A percentile compares a stretch with the other conserved stretches of the same genome.
These are phyloP conservation scores for Helicoverpa armigera DNA, from an alignment of 1,140 invertebrate genomes.

Conservation along the genomic window DNA sequence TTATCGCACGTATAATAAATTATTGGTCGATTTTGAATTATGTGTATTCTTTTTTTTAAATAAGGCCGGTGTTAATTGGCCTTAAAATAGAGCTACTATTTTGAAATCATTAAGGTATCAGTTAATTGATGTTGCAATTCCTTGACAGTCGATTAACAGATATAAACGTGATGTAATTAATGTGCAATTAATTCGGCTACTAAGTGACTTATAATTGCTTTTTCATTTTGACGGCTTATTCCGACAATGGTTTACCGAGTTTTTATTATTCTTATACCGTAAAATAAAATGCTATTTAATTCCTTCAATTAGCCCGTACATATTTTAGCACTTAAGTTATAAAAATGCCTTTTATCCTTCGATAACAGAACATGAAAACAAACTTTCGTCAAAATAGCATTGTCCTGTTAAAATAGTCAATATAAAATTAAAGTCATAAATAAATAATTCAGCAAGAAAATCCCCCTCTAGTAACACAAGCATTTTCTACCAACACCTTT, in stretches of 20 bases:
- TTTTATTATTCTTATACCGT: background rate
- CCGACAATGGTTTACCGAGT: background rate
- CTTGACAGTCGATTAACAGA: slow-evolving; percentile 2
- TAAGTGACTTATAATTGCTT: slow-evolving; percentile 10
- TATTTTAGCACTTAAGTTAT: too few species aligned
- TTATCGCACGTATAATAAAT: slow-evolving; percentile 45
- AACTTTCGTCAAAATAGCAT: too few species aligned
- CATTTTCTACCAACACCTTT: background rate
- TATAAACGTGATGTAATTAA: slow-evolving; percentile 1
- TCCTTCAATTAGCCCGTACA: too few species aligned
- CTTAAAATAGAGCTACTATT: slow-evolving; percentile 26
- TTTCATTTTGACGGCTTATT: background rate
- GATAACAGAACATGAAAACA: too few species aligned
- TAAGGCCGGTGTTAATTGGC: slow-evolving; percentile 22
- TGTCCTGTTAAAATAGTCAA: too few species aligned
- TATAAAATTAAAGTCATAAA: too few species aligned
- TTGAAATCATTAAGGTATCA: slow-evolving; percentile 7
- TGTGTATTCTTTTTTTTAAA: slow-evolving; percentile 23
- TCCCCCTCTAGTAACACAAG: too few species aligned
- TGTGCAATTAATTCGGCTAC: slow-evolving; percentile 1
- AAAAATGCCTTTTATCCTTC: too few species aligned
- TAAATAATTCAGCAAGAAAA: too few species aligned
- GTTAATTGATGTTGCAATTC: slow-evolving; percentile 23
- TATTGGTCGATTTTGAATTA: slow-evolving; percentile 46
- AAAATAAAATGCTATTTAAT: background rate